phyloP scores from a whole-genome alignment of 1,140 invertebrate species.

The Cataglyphis hispanica region DNA sequence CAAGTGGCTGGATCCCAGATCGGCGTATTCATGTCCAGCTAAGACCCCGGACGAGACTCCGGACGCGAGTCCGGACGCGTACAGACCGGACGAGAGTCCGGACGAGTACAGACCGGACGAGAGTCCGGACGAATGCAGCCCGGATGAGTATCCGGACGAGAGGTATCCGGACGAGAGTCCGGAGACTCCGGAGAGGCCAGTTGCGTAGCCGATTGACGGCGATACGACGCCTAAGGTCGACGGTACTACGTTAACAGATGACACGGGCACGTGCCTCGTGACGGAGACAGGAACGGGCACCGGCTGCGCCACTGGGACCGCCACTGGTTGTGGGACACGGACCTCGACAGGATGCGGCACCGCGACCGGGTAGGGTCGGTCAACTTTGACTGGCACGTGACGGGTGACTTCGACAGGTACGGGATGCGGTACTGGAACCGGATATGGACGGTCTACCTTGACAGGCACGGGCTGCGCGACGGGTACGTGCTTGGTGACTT shows the following conservation, averaged over 20 bases:
- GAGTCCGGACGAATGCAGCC: not conserved
- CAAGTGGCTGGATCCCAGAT: slow-evolving; percentile 15
- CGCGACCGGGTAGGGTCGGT: slow-evolving; percentile 76
- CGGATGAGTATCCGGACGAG: not conserved
- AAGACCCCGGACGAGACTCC: not conserved
- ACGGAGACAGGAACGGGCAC: slow-evolving; percentile 48
- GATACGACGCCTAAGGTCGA: not conserved
- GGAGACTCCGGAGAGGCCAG: not conserved
- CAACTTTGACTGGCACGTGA: slow-evolving; percentile 75
- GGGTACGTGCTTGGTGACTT: slow-evolving; percentile 73
- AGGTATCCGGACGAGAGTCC: not conserved
- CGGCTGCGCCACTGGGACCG: slow-evolving; percentile 63
- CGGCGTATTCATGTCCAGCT: slow-evolving; percentile 21
- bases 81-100: not conserved
- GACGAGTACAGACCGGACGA: not conserved
- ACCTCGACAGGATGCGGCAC: slow-evolving; percentile 73
- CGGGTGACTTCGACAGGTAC: slow-evolving; percentile 74
- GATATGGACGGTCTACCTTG: slow-evolving; percentile 76
- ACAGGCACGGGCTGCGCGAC: slow-evolving; percentile 73
- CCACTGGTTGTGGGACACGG: slow-evolving; percentile 69
- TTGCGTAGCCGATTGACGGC: not conserved
- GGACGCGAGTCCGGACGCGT: not conserved
- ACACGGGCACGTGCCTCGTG: slow-evolving; percentile 18
- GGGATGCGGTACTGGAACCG: slow-evolving; percentile 75
- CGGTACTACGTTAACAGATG: slow-evolving; percentile 16